Evolutionary conservation across 2,888 invertebrate species (phyloP), one percentile per base, ranked within the genome.

Genomic region (Girardia tigrina): DNA sequence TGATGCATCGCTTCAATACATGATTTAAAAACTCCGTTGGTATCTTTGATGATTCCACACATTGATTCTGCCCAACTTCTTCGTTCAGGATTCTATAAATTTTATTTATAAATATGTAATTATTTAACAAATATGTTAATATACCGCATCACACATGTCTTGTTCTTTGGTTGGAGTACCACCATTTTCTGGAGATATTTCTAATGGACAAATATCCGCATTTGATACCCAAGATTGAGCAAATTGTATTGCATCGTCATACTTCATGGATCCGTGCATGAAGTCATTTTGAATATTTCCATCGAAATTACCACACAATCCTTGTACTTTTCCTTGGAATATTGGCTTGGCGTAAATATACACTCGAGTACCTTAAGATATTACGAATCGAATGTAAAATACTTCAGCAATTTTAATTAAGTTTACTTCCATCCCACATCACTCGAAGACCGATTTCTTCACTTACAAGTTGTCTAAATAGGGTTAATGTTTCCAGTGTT

Each of bases 301-400:
- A 83, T 94, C 91, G 85, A 90, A 93, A 83, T 94, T 92, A 0
- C 94, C 94, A 82, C 94, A 94, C 0, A 94, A 86, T 75, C 94
- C 94, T 83, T 88, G 89, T 14, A 89, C 87, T 85, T 89, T 88
- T 78, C 88, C 88, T 81, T 89, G 89, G 90, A 91, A 93, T 79
- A 88, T 88, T 14, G 90, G 88, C 80, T 89, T 88, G 0, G 91
- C 85, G 81, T 88, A 89, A 8, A 93, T 88, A 82, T 92, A 90
- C 26, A 91, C 89, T 75, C 91, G 86, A 23, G 92, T 90, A 8
- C 74, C 74, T 74, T 27, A 70, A 70, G n/a, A n/a, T n/a, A n/a
- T n/a, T n/a, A n/a, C n/a, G n/a, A n/a, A n/a, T 14, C 20, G 70
- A 70, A 70, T 8, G 12, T 70, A 70, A 70, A 20, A 26, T 20